Evolutionary conservation across 2,888 invertebrate species (phyloP), one percentile per base, ranked within the genome.

Genomic region (Nezara viridula): DNA sequence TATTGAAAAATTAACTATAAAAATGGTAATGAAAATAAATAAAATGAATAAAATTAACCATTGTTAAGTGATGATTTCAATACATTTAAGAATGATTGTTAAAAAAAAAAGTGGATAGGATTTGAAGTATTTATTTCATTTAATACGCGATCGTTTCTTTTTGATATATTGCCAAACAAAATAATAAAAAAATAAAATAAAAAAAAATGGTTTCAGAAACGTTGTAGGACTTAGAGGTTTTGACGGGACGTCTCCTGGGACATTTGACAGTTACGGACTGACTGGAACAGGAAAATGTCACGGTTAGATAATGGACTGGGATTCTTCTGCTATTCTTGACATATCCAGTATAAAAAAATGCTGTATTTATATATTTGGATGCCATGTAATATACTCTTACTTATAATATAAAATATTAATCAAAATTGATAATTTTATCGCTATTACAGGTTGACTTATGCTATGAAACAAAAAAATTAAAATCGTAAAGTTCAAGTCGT

Each of bases 221-320:
- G 19, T 19, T 27, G 27, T 60, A 32, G 27, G 60, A 16, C 27
- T 27, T 73, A 5, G 27, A 60, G 27, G 60, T 60, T 60, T 73
- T 73, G 66, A 73, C 66, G 66, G 66, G 66, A 19, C 19, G 32
- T 73, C 66, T 73, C 66, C 24, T 32, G 66, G 66, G 37, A 24
- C 37, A 73, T 37, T 50, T 73, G 66, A 73, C 66, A 73, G 66
- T 73, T 73, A 73, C 66, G 66, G 19, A 73, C 66, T 73, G 66
- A 37, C 66, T 73, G 66, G 32, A 9, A 73, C 66, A 73, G 66
- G 66, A 37, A 73, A 73, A 73, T 73, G 66, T 73, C 66, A 73
- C 2, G 16, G 66, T 73, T 37, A 32, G 66, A 73, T 73, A 73
- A 73, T 73, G 66, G 66, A 73, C 66, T 14, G 10, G 60, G 60